phyloP scores from a whole-genome alignment of 2,113 vertebrate species.

The Condylura cristata region DNA sequence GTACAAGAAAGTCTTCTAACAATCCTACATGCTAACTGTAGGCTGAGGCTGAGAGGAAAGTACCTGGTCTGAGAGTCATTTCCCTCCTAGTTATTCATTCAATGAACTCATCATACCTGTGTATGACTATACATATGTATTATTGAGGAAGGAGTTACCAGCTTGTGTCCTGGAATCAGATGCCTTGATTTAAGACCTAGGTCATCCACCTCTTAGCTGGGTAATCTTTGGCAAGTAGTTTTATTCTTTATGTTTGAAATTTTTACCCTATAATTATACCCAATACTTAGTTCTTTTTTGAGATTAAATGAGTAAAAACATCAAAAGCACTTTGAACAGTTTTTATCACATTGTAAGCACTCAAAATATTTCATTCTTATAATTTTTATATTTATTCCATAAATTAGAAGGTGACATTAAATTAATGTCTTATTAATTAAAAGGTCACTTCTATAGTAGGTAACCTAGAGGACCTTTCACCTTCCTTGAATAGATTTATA shows the following conservation, averaged over 20 bases:
- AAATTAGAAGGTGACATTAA: not conserved
- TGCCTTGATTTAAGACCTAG: not conserved
- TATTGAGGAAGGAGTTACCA: not conserved
- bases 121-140: too few species aligned
- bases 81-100: not conserved
- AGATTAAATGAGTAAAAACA: not conserved
- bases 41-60: not conserved
- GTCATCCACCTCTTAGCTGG: not conserved
- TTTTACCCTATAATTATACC: not conserved
- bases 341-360: not conserved
- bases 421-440: not conserved
- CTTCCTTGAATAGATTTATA: not conserved
- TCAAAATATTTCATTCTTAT: not conserved
- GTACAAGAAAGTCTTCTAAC: not conserved
- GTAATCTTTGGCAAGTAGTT: not conserved
- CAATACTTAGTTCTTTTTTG: not conserved
- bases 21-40: not conserved
- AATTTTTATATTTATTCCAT: not conserved
- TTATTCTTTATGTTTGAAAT: not conserved
- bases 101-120: not conserved
- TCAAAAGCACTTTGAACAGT: not conserved
- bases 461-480: not conserved
- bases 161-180: not conserved
- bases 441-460: not conserved
- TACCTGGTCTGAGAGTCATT: not conserved